Base-by-base conservation (phyloP, 2,888 invertebrate species). In the Anodontia alba region DNA sequence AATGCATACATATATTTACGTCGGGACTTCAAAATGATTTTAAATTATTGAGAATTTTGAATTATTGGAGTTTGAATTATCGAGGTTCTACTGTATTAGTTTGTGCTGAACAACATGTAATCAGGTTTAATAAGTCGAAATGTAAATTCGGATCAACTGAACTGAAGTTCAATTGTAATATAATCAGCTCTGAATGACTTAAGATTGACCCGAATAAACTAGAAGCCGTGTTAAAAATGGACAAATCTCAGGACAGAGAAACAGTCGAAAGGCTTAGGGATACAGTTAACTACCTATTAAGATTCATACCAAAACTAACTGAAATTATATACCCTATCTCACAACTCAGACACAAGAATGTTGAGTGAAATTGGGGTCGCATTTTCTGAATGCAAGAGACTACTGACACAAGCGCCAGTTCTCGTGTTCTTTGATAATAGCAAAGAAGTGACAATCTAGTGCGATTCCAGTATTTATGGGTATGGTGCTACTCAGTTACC, bases 211-310 rank as follows among this genome's bases (percentile, higher is more conserved):
- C 76, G 15, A 72, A 73, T 8, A 88, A 87, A 57, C 54, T 84
- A 5, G 57, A 80, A 68, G 86, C 86, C 2, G 71, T 88, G 1
- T 36, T 38, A 62, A 36, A 87, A 17, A 86, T 88, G 87, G 80
- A 78, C 36, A 38, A 29, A n/a, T 80, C 83, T 26, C 46, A n/a
- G 10, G 79, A 87, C 46, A 76, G 77, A 54, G 54, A 57, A 62
- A 76, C 31, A 15, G 81, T 83, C 8, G 73, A 73, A 54, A 20
- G 84, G 12, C 46, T 84, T 54, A 20, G 84, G 8, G 84, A 86
- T 46, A 71, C 88, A 23, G 85, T 88, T 43, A 81, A 73, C 20
- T 89, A 87, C 68, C 66, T 89, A 7, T 75, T 76, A 10, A 86
- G 76, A 68, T 86, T 88, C 54, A 68, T 87, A n/a, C 85, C 83